phyloP scores from a whole-genome alignment of 2,888 invertebrate genomes.

The Acrobasis consociella region DNA sequence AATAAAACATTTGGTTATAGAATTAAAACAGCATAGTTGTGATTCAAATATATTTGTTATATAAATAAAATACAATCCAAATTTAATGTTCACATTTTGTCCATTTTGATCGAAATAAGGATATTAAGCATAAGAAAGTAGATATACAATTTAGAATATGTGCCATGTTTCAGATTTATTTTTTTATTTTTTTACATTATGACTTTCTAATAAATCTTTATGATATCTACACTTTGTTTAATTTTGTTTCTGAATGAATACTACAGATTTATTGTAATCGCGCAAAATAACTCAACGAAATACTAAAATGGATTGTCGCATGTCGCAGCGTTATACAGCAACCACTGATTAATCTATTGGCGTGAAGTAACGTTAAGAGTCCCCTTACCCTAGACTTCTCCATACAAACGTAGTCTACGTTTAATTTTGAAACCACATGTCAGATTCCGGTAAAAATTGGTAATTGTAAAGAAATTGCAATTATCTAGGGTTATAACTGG shows the following conservation, averaged over 20 bases:
- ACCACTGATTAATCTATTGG: too few species aligned
- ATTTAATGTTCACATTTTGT: neutral
- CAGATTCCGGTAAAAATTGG: too few species aligned
- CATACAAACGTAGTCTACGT: too few species aligned
- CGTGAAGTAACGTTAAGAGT: too few species aligned
- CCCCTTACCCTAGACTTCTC: too few species aligned
- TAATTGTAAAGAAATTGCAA: too few species aligned
- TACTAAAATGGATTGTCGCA: too few species aligned
- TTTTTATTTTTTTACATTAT: neutral
- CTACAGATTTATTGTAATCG: too few species aligned
- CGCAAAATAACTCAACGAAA: too few species aligned
- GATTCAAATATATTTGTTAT: neutral
- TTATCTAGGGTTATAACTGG: too few species aligned
- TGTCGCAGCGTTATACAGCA: too few species aligned
- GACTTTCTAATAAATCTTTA: slow-evolving; percentile 1
- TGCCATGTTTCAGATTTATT: slow-evolving; percentile 2
- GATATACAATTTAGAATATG: neutral
- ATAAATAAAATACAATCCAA: slow-evolving; percentile 2
- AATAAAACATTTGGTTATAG: neutral
- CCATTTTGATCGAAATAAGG: neutral
- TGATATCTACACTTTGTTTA: neutral
- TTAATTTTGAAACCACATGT: too few species aligned
- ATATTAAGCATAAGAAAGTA: neutral
- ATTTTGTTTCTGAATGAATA: neutral
- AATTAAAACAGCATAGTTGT: slow-evolving; percentile 2